A percentile compares a stretch with the other conserved stretches of the same genome.
Evolutionary conservation across 1,140 invertebrate genomes (phyloP).

Genomic region (Cephus cinctus): DNA sequence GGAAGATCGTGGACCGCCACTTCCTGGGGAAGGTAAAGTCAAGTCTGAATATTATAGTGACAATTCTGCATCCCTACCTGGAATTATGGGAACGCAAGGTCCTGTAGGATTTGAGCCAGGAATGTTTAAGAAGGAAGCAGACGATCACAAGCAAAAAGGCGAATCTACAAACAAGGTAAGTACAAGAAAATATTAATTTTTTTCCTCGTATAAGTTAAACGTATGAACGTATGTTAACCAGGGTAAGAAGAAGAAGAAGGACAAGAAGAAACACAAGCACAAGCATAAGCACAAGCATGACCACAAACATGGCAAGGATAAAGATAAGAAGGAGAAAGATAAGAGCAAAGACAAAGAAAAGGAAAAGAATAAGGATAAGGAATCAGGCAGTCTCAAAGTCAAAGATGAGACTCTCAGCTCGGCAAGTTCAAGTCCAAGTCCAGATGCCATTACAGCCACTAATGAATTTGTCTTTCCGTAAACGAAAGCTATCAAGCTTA

Average conservation of each 20-base stretch:
- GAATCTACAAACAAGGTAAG: constrained; percentile 60
- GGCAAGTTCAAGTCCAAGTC: constrained; percentile 64
- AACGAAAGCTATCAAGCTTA: no score
- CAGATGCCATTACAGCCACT: constrained; percentile 42
- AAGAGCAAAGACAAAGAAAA: constrained; percentile 47
- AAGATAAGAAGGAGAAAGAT: constrained; percentile 52
- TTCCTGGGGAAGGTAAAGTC: constrained; percentile 45
- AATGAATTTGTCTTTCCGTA: constrained; percentile 46
- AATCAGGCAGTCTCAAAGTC: constrained; percentile 43
- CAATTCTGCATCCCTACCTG: constrained; percentile 73
- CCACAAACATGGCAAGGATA: constrained; percentile 38
- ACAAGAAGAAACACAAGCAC: constrained; percentile 75
- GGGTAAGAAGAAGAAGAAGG: constrained; percentile 80
- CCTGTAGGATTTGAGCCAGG: constrained; percentile 77
- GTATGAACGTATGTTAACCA: constrained; percentile 84
- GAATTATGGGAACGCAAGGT: constrained; percentile 64
- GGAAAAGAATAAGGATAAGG: constrained; percentile 54
- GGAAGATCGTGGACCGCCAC: constrained; percentile 29
- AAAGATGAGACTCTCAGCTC: constrained; percentile 66
- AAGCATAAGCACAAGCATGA: constrained; percentile 67
- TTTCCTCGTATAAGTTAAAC: constrained; percentile 63
- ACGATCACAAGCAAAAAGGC: constrained; percentile 50
- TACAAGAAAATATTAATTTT: constrained; percentile 22
- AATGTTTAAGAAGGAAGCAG: constrained; percentile 68
- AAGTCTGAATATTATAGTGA: constrained; percentile 76